phyloP scores from a whole-genome alignment of 2,113 vertebrate genomes.

The Myiozetetes cayanensis region DNA sequence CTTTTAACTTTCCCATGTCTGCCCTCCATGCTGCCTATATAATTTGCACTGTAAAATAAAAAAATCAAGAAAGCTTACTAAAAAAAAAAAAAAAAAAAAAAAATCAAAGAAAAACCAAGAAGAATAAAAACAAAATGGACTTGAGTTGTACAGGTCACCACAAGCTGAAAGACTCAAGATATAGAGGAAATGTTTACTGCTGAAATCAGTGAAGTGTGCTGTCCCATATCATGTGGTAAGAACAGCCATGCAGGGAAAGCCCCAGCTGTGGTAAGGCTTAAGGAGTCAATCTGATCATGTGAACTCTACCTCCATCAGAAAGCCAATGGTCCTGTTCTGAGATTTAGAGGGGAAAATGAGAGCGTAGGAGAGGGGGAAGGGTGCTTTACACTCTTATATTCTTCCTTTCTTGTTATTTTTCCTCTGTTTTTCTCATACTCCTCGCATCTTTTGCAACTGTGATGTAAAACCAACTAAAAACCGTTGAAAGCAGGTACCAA shows the following conservation, averaged over 20 bases:
- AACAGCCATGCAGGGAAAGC: neutral
- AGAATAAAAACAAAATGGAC: neutral
- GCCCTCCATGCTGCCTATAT: neutral
- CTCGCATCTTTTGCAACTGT: neutral
- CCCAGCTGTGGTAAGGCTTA: neutral
- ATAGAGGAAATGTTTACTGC: neutral
- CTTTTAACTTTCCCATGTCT: neutral
- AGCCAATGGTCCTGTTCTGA: neutral
- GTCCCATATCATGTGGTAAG: neutral
- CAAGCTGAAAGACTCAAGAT: neutral
- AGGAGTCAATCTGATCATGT: neutral
- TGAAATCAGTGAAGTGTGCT: neutral
- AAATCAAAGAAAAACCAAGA: neutral
- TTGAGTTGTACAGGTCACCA: neutral
- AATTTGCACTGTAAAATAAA: neutral
- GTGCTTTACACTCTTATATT: accelerated
- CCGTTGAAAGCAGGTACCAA: neutral
- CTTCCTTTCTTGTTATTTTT: neutral
- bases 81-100: neutral
- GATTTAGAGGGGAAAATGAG: neutral
- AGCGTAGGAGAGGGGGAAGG: accelerated
- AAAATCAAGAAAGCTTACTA: neutral
- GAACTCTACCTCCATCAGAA: neutral
- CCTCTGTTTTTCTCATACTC: neutral
- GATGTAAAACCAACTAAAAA: neutral